Evolutionary conservation across 1,140 invertebrate genomes (phyloP), one percentile per base, ranked within the genome.

Genomic region (Dreissena rostriformis): DNA sequence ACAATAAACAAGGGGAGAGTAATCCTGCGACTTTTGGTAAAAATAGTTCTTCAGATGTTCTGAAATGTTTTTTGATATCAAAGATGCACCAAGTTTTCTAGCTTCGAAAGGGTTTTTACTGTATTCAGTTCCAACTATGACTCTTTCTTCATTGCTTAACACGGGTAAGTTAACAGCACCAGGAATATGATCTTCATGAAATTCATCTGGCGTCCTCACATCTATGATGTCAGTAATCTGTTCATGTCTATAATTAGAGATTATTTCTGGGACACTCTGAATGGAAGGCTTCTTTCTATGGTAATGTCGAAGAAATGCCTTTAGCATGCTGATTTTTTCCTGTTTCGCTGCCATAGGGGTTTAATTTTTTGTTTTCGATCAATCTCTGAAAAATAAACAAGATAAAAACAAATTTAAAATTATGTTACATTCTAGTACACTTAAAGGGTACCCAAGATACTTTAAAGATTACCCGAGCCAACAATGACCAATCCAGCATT

Each of bases 101-200:
- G 87, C 87, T 26, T 82, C 53, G 67, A 88, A 88, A 12, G 53
- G 28, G 68, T 77, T 77, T 22, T 68, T 19, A 14, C 22, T 63
- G 61, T 88, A 88, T 22, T 73, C 22, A 55, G 22, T 68, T 1
- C 87, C 87, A n/a, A 88, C 85, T 14, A 71, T 67, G n/a, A 67
- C 26, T 26, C 82, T 63, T 68, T 88, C 79, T 6, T 78, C 39
- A 63, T 86, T 77, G 19, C 29, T 68, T 39, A 88, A 57, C 15
- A 88, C 85, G n/a, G 87, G 87, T 51, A 88, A 24, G 55, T 88
- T 88, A 19, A 86, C 49, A 17, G 87, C 72, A 15, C 85, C 84
- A 51, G 87, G 87, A 19, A 88, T 88, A 66, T 88, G 87, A 68
- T 88, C 87, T 28, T 66, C 55, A 24, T 81, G 61, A 86, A 65